These are phyloP conservation scores for Pelodiscus sinensis DNA, from an alignment of 2,113 vertebrate species.

Conservation along the genomic window DNA sequence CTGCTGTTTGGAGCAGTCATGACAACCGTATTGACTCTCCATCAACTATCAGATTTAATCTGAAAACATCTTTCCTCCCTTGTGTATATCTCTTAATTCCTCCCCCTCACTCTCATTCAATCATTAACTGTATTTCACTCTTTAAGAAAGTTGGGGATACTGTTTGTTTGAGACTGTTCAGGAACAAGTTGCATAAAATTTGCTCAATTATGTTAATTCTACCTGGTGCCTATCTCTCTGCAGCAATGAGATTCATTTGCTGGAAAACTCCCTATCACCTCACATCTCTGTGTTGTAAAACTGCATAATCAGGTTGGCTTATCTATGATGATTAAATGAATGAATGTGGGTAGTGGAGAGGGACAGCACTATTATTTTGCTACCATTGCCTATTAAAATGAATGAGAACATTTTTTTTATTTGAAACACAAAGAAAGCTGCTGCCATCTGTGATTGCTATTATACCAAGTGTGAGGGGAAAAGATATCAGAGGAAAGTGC, in stretches of 20 bases:
- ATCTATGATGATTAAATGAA: neutral
- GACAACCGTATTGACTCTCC: conserved; percentile 1
- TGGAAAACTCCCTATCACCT: neutral
- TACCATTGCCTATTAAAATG: neutral
- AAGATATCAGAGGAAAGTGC: neutral
- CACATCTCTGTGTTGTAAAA: neutral
- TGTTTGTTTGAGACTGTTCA: neutral
- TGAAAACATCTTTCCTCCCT: neutral
- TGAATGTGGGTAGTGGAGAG: neutral
- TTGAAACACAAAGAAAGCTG: neutral
- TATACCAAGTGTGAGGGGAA: neutral
- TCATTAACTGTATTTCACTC: neutral
- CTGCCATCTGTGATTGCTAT: neutral
- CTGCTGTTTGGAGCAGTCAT: conserved; percentile 1
- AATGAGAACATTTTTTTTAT: neutral
- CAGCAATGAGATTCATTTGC: neutral
- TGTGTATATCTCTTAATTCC: neutral
- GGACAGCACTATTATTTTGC: neutral
- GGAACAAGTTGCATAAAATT: neutral
- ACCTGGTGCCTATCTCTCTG: neutral
- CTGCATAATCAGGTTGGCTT: neutral
- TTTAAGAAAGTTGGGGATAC: neutral
- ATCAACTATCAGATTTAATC: neutral
- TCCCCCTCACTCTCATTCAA: neutral
- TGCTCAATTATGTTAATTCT: neutral